phyloP scores from a whole-genome alignment of 2,797 vertebrate species.

The Pteronotus mesoamericanus region DNA sequence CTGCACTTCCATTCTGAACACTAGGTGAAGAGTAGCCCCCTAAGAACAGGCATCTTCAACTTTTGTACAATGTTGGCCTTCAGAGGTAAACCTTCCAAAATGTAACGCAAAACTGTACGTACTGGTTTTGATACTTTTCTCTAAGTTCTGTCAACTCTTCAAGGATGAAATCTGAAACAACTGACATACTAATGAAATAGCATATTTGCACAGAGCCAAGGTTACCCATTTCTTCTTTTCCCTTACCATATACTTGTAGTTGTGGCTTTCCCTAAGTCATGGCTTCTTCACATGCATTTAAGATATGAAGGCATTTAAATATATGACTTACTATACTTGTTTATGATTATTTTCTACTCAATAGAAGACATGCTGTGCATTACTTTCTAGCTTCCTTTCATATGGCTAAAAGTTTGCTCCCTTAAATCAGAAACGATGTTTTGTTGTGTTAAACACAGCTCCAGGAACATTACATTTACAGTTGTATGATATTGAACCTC shows the following conservation, averaged over 20 bases:
- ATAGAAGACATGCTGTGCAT: not conserved
- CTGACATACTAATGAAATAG: not conserved
- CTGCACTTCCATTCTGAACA: not conserved
- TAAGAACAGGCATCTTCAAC: not conserved
- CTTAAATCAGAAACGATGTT: not conserved
- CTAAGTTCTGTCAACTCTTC: not conserved
- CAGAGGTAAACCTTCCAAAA: not conserved
- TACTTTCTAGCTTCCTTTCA: not conserved
- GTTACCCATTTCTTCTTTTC: not conserved
- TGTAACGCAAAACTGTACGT: not conserved
- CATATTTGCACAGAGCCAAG: not conserved
- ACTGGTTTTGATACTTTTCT: not conserved
- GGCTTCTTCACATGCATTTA: not conserved
- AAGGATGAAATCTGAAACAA: conserved; percentile 27
- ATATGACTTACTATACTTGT: not conserved
- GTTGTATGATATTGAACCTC: not conserved
- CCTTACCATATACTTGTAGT: not conserved
- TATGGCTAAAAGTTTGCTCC: not conserved
- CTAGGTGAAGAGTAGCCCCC: not conserved
- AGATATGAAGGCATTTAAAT: not conserved
- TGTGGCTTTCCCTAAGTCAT: not conserved
- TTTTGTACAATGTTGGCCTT: not conserved
- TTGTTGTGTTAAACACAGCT: not conserved
- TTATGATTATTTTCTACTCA: not conserved
- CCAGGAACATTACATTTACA: not conserved